These are phyloP conservation scores for Cataglyphis altisquamis DNA, from an alignment of 2,888 invertebrate genomes.

Conservation along the genomic window DNA sequence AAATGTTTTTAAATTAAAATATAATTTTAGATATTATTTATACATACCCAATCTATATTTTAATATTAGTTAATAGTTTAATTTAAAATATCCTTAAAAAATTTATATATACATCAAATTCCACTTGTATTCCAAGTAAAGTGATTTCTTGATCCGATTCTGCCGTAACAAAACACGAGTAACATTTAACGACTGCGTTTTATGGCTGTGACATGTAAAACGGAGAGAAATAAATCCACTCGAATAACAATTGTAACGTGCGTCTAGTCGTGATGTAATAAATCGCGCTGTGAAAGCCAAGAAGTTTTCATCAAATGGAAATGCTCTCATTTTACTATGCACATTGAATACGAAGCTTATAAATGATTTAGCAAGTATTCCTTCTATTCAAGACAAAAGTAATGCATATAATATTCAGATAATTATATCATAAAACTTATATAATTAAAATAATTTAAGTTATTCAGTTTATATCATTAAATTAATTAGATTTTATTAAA, in stretches of 20 bases:
- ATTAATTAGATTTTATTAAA: not conserved
- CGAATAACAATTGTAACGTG: constrained; percentile 52
- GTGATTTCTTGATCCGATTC: constrained; percentile 29
- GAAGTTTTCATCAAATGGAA: constrained; percentile 56
- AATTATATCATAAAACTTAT: not conserved
- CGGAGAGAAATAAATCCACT: constrained; percentile 49
- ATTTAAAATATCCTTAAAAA: not conserved
- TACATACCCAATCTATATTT: not conserved
- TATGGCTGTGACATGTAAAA: constrained; percentile 53
- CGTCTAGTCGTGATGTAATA: constrained; percentile 50
- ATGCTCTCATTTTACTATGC: constrained; percentile 44
- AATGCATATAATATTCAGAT: not conserved
- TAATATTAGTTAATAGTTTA: not conserved
- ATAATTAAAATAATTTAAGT: not conserved
- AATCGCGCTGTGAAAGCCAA: constrained; percentile 51
- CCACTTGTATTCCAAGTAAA: not conserved
- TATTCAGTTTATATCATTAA: not conserved
- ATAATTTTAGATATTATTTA: not conserved
- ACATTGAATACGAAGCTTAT: constrained; percentile 37
- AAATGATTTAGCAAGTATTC: constrained; percentile 37
- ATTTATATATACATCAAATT: not conserved
- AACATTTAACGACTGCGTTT: constrained; percentile 47
- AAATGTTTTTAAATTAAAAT: not conserved
- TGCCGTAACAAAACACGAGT: constrained; percentile 31
- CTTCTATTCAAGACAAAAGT: not conserved